Base-by-base conservation (phyloP, 2,888 invertebrate species). In the Scaptomyza parva region DNA sequence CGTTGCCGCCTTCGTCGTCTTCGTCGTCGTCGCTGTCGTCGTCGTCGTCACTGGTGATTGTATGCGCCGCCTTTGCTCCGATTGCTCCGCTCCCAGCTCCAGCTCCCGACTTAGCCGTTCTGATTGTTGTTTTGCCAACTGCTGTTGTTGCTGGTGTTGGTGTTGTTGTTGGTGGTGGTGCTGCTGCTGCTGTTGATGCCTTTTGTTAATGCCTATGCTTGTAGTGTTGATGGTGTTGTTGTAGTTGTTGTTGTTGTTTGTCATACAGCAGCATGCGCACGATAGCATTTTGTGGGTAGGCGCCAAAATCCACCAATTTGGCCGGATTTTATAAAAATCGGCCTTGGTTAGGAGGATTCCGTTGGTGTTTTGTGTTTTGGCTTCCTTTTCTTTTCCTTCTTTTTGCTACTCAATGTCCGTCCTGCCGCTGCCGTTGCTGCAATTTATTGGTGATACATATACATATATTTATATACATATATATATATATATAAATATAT, bases 281-380 rank as follows among this genome's bases (percentile, higher is more conserved):
- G 89, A 84, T 89, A 79, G 87, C 89, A 89, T 89, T 90, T 89
- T 90, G 90, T 84, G 82, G 65, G 30, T 76, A 53, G 67, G 61
- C 68, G 84, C 78, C 65, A 67, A 76, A 70, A 76, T 72, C 61
- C 70, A 82, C 70, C 76, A 80, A 83, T 78, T 65, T 65, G 78
- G 62, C 76, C 76, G 60, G 72, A 64, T 59, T 57, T 57, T 30
- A 18, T 28, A 57, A 59, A 65, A 75, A 53, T 75, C 76, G 70
- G 76, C 78, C 78, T 86, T 80, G 67, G 79, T 40, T 69, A 64
- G 47, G 47, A 47, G 68, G 64, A 66, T 68, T 43, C 44, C 44
- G 48, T 59, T 48, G 14, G 40, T 51, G 12, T 59, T 45, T 7
- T 26, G 9, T 61, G 33, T 14, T 51, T 40, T 17, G 18, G 11